Percentiles rank a stretch among this genome's conserved stretches.
Evolutionary conservation across 2,888 invertebrate genomes (phyloP).

Genomic region (Drosophila yooni): DNA sequence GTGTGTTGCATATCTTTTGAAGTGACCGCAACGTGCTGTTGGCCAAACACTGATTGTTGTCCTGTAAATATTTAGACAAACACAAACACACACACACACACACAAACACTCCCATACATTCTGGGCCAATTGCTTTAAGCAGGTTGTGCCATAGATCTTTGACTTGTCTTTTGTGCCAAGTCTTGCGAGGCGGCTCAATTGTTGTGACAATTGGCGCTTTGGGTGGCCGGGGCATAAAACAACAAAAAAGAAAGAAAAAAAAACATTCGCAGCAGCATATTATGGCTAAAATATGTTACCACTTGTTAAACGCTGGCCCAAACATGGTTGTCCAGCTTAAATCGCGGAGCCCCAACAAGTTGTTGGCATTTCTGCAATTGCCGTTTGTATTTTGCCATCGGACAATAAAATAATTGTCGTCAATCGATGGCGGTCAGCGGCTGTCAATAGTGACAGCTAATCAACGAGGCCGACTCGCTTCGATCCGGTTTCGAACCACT

Average conservation of each 20-base stretch:
- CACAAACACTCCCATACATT: background rate
- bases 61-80: slow-evolving; percentile 69
- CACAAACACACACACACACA: slow-evolving; percentile 31
- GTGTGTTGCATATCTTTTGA: slow-evolving; percentile 38
- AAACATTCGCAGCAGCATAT: slow-evolving; percentile 7
- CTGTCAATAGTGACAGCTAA: slow-evolving; percentile 80
- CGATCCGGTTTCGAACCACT: slow-evolving; percentile 13
- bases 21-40: slow-evolving; percentile 31
- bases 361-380: slow-evolving; percentile 66
- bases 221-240: slow-evolving; percentile 54
- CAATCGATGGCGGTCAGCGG: slow-evolving; percentile 47
- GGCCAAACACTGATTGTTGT: slow-evolving; percentile 42
- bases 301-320: slow-evolving; percentile 74
- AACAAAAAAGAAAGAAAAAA: slow-evolving; percentile 4
- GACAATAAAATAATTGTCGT: slow-evolving; percentile 58
- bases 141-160: slow-evolving; percentile 58
- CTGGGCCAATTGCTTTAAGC: slow-evolving; percentile 41
- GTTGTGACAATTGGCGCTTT: slow-evolving; percentile 71
- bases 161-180: slow-evolving; percentile 30
- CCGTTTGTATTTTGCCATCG: slow-evolving; percentile 24
- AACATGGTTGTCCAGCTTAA: slow-evolving; percentile 58
- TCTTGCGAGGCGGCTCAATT: slow-evolving; percentile 40
- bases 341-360: slow-evolving; percentile 63
- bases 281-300: slow-evolving; percentile 65
- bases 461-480: slow-evolving; percentile 47